phyloP scores from a whole-genome alignment of 2,888 invertebrate genomes.

The Himalopsyche tibetana region DNA sequence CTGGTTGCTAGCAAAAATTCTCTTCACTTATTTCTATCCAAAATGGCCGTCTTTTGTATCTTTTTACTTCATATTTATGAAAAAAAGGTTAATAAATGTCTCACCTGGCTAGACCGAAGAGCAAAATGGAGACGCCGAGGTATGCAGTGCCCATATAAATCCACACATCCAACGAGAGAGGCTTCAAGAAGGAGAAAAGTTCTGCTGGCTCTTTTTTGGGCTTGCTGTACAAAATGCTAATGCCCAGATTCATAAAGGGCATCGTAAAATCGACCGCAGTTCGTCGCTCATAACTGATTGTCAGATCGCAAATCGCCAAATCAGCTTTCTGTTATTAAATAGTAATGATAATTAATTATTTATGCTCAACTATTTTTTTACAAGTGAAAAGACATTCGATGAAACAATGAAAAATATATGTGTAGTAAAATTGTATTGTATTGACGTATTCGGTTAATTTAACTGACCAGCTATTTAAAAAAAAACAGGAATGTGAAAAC shows the following conservation, averaged over 20 bases:
- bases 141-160: slow-evolving; percentile 93
- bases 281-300: slow-evolving; percentile 94
- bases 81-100: neutral
- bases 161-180: slow-evolving; percentile 92
- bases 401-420: no score
- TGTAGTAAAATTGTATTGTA: no score
- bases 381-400: no score
- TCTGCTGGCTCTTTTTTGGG: slow-evolving; percentile 87
- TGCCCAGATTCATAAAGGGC: slow-evolving; percentile 98
- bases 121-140: slow-evolving; percentile 87
- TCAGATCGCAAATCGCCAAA: slow-evolving; percentile 95
- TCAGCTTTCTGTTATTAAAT: slow-evolving; percentile 87
- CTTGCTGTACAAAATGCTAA: slow-evolving; percentile 91
- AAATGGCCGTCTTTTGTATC: no score
- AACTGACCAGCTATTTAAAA: no score
- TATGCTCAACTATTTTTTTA: no score
- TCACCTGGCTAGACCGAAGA: slow-evolving; percentile 88
- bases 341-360: neutral
- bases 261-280: slow-evolving; percentile 94
- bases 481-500: no score
- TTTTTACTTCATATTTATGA: no score
- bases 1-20: no score
- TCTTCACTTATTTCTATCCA: no score
- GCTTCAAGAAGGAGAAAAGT: slow-evolving; percentile 92
- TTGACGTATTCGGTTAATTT: no score